Evolutionary conservation across 64 coral and sea anemone species (phyloP), one percentile per base, ranked within the genome.

Genomic region (Orbicella faveolata): DNA sequence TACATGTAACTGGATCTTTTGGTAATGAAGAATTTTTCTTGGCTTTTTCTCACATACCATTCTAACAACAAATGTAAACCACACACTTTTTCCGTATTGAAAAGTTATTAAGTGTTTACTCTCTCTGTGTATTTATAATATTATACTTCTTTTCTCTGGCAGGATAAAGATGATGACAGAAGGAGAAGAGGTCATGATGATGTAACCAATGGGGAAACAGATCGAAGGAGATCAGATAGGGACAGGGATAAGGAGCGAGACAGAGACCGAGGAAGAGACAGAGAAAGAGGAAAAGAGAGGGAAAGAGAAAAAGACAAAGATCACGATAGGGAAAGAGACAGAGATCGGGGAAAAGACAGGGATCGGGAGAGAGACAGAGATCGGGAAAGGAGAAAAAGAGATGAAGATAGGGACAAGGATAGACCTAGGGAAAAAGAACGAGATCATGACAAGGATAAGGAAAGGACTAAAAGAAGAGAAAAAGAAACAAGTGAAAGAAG

Each of bases 101-200:
- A 2, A 48, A 48, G 44, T 3, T 48, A 48, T 6, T 48, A 48
- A 30, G 30, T 53, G 20, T 65, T 20, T 4, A 9, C 65, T 20
- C 1, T 2, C 21, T 0, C 23, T 68, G 65, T 20, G 7, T 8
- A n/a, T 4, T 68, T 68, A 20, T 68, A 19, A 67, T 19, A 19
- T 20, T 19, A 67, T 23, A 36, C 6, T 11, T 77, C 68, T 0
- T 35, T 72, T 34, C 17, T 30, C 55, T 39, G 34, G 34, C 74
- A 80, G 73, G 90, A 92, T 19, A 20, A 33, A n/a, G 83, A 92
- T 87, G 90, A 87, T 55, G 84, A 74, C n/a, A 87, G 63, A 35
- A 78, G 52, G 54, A 54, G 73, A 77, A 75, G 86, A 18, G 51
- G 75, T 23, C 52, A 76, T 59, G 52, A 65, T 63, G 87, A 78